phyloP scores from a whole-genome alignment of 2,113 vertebrate genomes.

The Phyllopteryx taeniolatus region DNA sequence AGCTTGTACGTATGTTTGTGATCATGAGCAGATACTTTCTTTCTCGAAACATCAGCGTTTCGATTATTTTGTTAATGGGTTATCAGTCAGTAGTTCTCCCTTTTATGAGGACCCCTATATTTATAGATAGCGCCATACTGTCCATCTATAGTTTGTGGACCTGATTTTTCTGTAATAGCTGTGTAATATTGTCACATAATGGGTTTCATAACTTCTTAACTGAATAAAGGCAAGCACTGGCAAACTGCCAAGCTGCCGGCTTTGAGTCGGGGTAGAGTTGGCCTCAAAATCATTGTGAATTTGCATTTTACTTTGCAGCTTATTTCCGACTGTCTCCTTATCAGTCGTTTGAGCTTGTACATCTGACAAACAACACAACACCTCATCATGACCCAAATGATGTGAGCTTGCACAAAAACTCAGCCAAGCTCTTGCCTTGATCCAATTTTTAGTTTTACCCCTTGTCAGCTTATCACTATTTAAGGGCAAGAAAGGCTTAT shows the following conservation, averaged over 20 bases:
- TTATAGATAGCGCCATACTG: neutral
- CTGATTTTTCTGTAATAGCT: conserved; percentile 25
- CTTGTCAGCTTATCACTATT: conserved; percentile 19
- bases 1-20: too few relatives aligned
- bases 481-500: neutral
- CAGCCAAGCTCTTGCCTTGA: conserved; percentile 26
- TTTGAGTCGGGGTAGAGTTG: conserved; percentile 54
- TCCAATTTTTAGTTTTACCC: conserved; percentile 20
- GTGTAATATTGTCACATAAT: conserved; percentile 33
- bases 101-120: neutral
- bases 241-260: conserved; percentile 55
- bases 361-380: conserved; percentile 48
- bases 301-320: conserved; percentile 51
- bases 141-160: conserved; percentile 1
- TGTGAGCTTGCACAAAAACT: conserved; percentile 18
- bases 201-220: conserved; percentile 35
- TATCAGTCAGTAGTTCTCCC: too few relatives aligned
- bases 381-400: conserved; percentile 39
- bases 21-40: too few relatives aligned
- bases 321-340: conserved; percentile 43
- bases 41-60: too few relatives aligned
- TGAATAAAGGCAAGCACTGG: conserved; percentile 42
- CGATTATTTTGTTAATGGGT: too few relatives aligned
- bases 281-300: conserved; percentile 47
- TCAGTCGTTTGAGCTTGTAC: conserved; percentile 30